Evolutionary conservation across 35 echinoderm and acorn worm species (phyloP), one percentile per base, ranked within the genome.

Genomic region (Lytechinus variegatus): DNA sequence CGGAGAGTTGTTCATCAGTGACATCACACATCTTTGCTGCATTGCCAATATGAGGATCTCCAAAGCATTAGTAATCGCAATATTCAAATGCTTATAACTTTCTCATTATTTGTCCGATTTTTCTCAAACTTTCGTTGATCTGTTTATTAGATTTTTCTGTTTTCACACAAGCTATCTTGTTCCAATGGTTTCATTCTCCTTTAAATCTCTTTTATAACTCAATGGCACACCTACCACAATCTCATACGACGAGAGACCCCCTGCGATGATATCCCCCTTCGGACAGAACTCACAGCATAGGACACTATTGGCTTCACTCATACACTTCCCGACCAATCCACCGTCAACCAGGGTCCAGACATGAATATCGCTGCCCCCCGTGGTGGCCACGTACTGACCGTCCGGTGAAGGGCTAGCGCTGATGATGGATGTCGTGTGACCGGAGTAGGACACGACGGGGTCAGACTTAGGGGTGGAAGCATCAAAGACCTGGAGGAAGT

Each of bases 371-470:
- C 53, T 72, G 24, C 87, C 87, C 8, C 94, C 96, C 4, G 95
- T 95, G 52, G 97, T 97, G 19, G 96, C 96, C n/a, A 99, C 95
- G 55, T 79, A 54, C 19, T 94, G 87, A 27, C 96, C 98, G 9
- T 99, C 95, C 1, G 97, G 95, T 14, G 98, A 99, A 54, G 66
- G 94, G 95, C 96, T 96, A 95, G 95, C 97, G 90, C 86, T 96
- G 13, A 94, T 94, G 14, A 97, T 91, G 29, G 91, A 89, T 12
- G 57, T 54, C 52, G 61, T 52, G 61, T 99, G 98, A n/a, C 87
- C 94, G 13, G 89, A 44, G 52, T 96, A 97, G 51, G 13, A 92
- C 28, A 54, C 71, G 66, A 79, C 66, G 0, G 66, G 66, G 66
- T 79, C 6, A 6, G 66, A 79, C 1, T 91, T 55, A 33, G 72